These are phyloP conservation scores for Solea solea DNA, from an alignment of 2,113 vertebrate genomes.

Conservation along the genomic window DNA sequence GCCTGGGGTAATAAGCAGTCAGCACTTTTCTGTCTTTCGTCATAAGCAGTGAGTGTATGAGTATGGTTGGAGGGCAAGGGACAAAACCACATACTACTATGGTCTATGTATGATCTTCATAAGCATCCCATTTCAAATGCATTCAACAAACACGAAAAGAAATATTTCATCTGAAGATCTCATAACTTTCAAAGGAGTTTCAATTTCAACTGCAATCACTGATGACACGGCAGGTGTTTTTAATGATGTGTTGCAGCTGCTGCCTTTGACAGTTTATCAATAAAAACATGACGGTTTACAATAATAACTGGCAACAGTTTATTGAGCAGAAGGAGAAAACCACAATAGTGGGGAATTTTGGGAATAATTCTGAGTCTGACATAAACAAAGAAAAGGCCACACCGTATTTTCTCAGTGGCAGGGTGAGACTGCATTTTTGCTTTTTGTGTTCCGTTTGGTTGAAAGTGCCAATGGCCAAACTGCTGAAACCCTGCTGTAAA, in stretches of 20 bases:
- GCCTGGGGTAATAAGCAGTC: constrained; percentile 62
- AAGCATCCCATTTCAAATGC: constrained; percentile 19
- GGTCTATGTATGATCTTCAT: constrained; percentile 26
- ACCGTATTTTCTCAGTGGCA: constrained; percentile 17
- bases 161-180: background rate
- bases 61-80: constrained; percentile 37
- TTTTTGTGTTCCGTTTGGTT: background rate
- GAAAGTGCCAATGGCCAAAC: too few relatives aligned
- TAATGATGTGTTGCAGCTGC: constrained; percentile 9
- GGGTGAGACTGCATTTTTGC: constrained; percentile 16
- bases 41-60: constrained; percentile 59
- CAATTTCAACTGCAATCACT: background rate
- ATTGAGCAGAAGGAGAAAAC: background rate
- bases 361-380: background rate
- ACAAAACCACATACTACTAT: constrained; percentile 37
- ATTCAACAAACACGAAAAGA: constrained; percentile 21
- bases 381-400: constrained; percentile 21
- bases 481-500: too few relatives aligned
- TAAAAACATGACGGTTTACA: constrained; percentile 26
- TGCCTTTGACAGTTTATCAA: constrained; percentile 19
- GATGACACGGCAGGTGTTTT: constrained; percentile 36
- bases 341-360: constrained; percentile 1
- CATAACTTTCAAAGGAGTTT: constrained; percentile 2
- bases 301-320: constrained; percentile 12
- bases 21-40: constrained; percentile 60